Base-by-base conservation (phyloP, 2,113 vertebrate genomes). In the Todiramphus saurophagus region DNA sequence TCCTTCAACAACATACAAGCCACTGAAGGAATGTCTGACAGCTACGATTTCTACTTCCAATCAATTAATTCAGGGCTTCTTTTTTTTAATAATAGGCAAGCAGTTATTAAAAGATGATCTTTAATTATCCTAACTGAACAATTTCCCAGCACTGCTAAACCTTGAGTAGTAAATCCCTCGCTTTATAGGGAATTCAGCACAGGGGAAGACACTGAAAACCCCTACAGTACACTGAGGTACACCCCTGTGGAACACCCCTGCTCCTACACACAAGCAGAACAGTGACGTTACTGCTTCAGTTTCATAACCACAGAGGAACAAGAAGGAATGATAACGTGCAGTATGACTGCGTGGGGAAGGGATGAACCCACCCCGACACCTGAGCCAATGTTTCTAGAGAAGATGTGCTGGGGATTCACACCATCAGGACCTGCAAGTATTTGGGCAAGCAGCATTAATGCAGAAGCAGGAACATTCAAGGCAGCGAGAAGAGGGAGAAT, bases 281-380 rank as follows among this genome's bases (percentile, higher is more conserved):
- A 35, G 4, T 46, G 19, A 51, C 2, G 6, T 11, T 53, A 46
- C 3, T 75, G 18, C 37, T 77, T 64, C 77, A 28, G 27, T 28
- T 28, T 14, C 50, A 27, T 8, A 27, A 16, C 41, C n/a, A 25
- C 5, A 19, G 1, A 3, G 16, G 17, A 17, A 5, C 15, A 51
- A 48, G 80, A 44, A 14, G 4, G 30, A 70, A 59, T 33, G 2
- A 33, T 7, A 73, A 73, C 11, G 60, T 11, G 16, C 17, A 85
- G 73, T 16, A 48, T 3, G 5, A 72, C 9, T 79, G 62, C 60
- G 72, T 4, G 70, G 69, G 76, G 76, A 74, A 82, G 56, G 7
- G 0, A 87, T 14, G 7, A 67, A 0, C 9, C 18, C 19, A 7
- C 9, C 55, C n/a, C 5, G 12, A 83, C 10, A 73, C 1, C 0